Percentiles rank a stretch among this genome's conserved stretches.
Conservation (phyloP, 1,140 invertebrate species). For the Tachypleus tridentatus region DNA sequence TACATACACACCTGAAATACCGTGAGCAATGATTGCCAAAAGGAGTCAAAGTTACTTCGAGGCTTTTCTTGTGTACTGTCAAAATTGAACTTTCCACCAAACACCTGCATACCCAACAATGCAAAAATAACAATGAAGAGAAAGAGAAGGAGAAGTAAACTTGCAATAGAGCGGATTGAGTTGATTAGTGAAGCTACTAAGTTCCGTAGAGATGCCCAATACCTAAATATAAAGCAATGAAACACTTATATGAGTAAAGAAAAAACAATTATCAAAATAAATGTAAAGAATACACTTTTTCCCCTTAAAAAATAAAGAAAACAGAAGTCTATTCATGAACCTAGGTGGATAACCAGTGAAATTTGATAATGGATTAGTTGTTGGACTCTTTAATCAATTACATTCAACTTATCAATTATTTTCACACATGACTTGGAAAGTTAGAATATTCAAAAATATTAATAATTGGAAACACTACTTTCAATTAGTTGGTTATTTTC, state of each 20-base stretch:
- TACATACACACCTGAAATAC: conserved; percentile 44
- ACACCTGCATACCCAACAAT: conserved; percentile 73
- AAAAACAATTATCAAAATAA: background rate
- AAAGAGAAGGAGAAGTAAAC: conserved; percentile 88
- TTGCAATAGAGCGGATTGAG: conserved; percentile 98
- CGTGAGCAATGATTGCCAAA: conserved; percentile 48
- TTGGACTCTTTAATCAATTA: too few species aligned
- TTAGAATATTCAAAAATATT: too few species aligned
- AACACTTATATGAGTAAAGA: too few species aligned
- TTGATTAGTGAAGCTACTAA: conserved; percentile 94
- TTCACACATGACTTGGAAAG: too few species aligned
- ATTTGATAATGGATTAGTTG: too few species aligned
- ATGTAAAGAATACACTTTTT: too few species aligned
- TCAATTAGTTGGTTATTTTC: too few species aligned
- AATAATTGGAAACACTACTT: too few species aligned
- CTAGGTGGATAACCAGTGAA: too few species aligned
- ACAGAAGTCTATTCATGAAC: too few species aligned
- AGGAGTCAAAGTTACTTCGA: conserved; percentile 49
- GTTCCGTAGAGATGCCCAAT: conserved; percentile 96
- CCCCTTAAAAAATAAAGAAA: too few species aligned
- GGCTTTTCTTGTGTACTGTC: conserved; percentile 39
- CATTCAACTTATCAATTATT: too few species aligned
- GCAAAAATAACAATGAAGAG: conserved; percentile 99
- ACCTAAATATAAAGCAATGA: conserved; percentile 44
- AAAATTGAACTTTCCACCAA: conserved; percentile 50